Evolutionary conservation across 2,888 invertebrate genomes (phyloP).

Genomic region (Cataglyphis livida): DNA sequence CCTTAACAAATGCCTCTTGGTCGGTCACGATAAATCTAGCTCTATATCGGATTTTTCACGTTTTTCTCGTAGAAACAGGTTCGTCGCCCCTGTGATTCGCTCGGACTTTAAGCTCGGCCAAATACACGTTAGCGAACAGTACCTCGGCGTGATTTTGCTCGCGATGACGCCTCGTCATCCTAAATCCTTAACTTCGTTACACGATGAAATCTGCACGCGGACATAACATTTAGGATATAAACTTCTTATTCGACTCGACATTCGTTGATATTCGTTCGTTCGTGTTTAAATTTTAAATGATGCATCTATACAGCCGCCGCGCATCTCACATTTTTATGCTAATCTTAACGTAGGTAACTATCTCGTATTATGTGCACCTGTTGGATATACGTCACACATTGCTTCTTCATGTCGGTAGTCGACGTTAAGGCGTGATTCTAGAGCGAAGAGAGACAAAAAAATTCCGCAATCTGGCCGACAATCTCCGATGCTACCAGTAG

Average conservation of each 20-base stretch:
- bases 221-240: slow-evolving; percentile 48
- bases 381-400: slow-evolving; percentile 31
- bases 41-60: not conserved
- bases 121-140: slow-evolving; percentile 34
- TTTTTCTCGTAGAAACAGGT: slow-evolving; percentile 25
- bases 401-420: slow-evolving; percentile 15
- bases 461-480: slow-evolving; percentile 51
- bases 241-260: not conserved
- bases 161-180: slow-evolving; percentile 57
- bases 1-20: not conserved
- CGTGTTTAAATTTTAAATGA: slow-evolving; percentile 17
- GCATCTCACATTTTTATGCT: slow-evolving; percentile 39
- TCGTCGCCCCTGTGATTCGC: not conserved
- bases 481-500: slow-evolving; percentile 48
- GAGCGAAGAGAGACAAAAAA: slow-evolving; percentile 26
- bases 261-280: slow-evolving; percentile 24
- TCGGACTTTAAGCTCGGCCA: slow-evolving; percentile 10
- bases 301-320: not conserved
- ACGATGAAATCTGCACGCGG: slow-evolving; percentile 48
- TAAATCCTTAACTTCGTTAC: slow-evolving; percentile 62
- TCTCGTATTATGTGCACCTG: slow-evolving; percentile 28
- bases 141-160: slow-evolving; percentile 26
- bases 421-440: slow-evolving; percentile 28
- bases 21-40: slow-evolving; percentile 25
- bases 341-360: slow-evolving; percentile 25